Conservation (phyloP, 2,888 invertebrate species). For the Chloroclysta siterata region DNA sequence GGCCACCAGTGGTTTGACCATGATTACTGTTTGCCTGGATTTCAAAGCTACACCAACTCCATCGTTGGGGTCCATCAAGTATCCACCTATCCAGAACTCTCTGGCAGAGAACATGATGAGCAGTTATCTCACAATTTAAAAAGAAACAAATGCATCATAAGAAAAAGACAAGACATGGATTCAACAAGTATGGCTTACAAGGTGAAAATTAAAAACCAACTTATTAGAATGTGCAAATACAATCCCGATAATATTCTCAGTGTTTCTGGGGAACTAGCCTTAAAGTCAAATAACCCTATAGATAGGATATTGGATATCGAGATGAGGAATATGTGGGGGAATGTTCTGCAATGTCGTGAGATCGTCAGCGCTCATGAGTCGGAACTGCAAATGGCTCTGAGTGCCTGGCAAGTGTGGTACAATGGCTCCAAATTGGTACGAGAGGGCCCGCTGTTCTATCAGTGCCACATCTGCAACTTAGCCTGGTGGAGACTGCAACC, state of each 20-base stretch:
- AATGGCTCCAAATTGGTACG: constrained; percentile 9
- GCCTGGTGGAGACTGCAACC: constrained; percentile 60
- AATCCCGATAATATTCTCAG: constrained; percentile 29
- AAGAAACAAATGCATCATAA: background rate
- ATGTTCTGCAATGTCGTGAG: background rate
- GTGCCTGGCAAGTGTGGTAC: constrained; percentile 47
- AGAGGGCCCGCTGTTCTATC: constrained; percentile 55
- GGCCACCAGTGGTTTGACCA: constrained; percentile 4
- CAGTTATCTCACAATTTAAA: background rate
- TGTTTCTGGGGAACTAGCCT: constrained; percentile 31
- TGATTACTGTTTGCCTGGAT: constrained; percentile 19
- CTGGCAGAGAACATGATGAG: background rate
- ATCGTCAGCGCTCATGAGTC: constrained; percentile 11
- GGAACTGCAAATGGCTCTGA: constrained; percentile 41
- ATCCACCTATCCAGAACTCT: background rate
- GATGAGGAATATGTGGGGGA: constrained; percentile 47
- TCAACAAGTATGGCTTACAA: background rate
- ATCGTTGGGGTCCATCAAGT: background rate
- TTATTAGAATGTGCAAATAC: constrained; percentile 15
- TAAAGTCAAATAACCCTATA: constrained; percentile 30
- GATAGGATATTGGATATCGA: constrained; percentile 48
- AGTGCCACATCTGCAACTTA: constrained; percentile 58
- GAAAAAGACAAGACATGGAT: background rate
- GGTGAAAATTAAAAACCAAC: background rate
- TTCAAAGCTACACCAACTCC: background rate